phyloP scores from a whole-genome alignment of 2,888 invertebrate genomes.

The Ophion costatus region DNA sequence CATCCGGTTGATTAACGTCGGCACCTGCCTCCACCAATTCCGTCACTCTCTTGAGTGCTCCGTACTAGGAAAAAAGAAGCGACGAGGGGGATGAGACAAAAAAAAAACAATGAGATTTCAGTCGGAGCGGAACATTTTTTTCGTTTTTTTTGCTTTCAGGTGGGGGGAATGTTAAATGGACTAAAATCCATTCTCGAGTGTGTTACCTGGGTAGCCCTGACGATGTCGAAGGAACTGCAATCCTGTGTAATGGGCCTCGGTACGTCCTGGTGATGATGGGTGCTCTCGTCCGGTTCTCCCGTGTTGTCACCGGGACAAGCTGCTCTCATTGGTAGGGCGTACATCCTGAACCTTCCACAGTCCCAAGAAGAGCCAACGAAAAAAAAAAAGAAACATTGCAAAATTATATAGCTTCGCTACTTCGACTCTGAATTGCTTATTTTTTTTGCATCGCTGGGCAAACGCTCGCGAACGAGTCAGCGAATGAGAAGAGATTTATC shows the following conservation, averaged over 20 bases:
- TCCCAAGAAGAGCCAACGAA: background rate
- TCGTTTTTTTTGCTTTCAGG: too few species aligned
- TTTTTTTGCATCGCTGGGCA: background rate
- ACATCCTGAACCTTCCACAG: constrained; percentile 74
- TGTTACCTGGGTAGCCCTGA: constrained; percentile 95
- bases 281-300: constrained; percentile 77
- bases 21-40: constrained; percentile 96
- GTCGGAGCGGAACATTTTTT: too few species aligned
- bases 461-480: background rate
- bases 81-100: too few species aligned
- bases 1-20: constrained; percentile 97
- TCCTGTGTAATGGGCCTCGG: constrained; percentile 84
- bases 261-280: constrained; percentile 77
- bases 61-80: constrained; percentile 87
- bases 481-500: too few species aligned
- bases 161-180: too few species aligned
- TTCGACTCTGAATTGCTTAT: background rate
- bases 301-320: constrained; percentile 81
- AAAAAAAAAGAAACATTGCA: background rate
- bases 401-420: background rate
- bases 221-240: constrained; percentile 94
- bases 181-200: too few species aligned
- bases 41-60: constrained; percentile 92
- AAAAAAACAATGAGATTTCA: too few species aligned
- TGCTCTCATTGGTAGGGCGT: constrained; percentile 81